Evolutionary conservation across 2,113 vertebrate species (phyloP), one percentile per base, ranked within the genome.

Genomic region (Felis chaus): DNA sequence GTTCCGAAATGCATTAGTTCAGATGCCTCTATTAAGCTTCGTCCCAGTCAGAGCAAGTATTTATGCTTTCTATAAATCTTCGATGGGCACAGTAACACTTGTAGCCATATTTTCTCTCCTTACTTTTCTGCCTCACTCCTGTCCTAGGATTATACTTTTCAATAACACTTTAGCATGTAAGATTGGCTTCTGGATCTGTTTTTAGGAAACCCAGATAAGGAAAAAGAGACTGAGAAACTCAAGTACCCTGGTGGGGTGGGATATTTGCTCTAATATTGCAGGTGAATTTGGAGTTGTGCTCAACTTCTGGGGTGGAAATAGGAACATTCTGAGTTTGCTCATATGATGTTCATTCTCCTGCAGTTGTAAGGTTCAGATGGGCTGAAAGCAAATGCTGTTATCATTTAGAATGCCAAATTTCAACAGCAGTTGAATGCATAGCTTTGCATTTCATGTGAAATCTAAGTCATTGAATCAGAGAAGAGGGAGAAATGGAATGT

Each of bases 361-460:
- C n/a, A 86, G 8, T 15, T n/a, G 21, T 45, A 61, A 78, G 25
- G 2, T 63, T 85, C 29, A 82, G 31, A 88, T n/a, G 15, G 10
- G 8, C 2, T 84, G 83, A 36, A 86, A 78, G 14, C 33, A 85
- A 53, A 91, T 7, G n/a, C 33, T 25, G 45, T 79, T 87, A 15
- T 66, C 36, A 90, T 74, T 93, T 19, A 90, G 48, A 93, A 93
- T 89, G 94, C 66, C 82, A 76, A 11, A 61, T 86, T 91, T 96
- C 25, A 94, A 39, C 9, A 83, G 36, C 31, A 81, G 19, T 29
- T 94, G 41, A 92, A 87, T 87, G 74, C 68, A 36, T 41, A 90
- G n/a, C 68, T 90, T 83, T 1, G 19, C 57, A 36, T 74, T 36
- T 89, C 74, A 36, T 95, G 41, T 87, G 80, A 93, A 97, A 90